Percentiles rank a stretch among this genome's conserved stretches.
phyloP scores from a whole-genome alignment of 2,888 invertebrate species.

The Drosophila picticornis region DNA sequence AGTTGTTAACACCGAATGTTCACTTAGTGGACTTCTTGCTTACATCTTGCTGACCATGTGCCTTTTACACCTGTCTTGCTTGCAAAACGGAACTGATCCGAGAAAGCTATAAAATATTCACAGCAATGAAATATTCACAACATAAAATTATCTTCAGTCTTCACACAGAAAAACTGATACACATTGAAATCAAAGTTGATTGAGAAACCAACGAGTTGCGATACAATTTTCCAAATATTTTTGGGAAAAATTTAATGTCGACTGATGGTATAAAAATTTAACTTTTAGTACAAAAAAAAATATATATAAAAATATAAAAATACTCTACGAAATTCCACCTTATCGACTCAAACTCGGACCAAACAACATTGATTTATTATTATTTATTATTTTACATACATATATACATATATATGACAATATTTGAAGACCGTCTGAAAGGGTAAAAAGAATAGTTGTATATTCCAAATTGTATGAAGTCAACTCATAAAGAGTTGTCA shows the following conservation, averaged over 20 bases:
- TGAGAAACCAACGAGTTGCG: neutral
- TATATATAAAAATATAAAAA: neutral
- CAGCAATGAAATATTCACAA: neutral
- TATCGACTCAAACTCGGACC: neutral
- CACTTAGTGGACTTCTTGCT: neutral
- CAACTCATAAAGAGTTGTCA: neutral
- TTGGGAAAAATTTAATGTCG: neutral
- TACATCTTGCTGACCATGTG: constrained; percentile 44
- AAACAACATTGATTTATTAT: neutral
- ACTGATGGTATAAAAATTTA: neutral
- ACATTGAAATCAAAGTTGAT: neutral
- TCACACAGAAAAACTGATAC: neutral
- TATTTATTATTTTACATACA: too few relatives aligned
- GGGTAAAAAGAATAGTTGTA: neutral
- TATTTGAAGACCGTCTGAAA: neutral
- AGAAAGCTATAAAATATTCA: constrained; percentile 1
- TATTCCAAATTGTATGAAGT: neutral
- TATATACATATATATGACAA: too few relatives aligned
- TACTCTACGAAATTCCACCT: rapidly evolving
- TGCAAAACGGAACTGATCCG: constrained; percentile 54
- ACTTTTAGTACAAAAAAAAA: neutral
- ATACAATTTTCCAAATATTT: neutral
- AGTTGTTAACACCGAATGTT: constrained; percentile 23
- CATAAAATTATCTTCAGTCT: neutral
- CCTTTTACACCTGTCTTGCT: constrained; percentile 50